These are phyloP conservation scores for Gorsachius goisagi DNA, from an alignment of 2,113 vertebrate genomes.

Conservation along the genomic window DNA sequence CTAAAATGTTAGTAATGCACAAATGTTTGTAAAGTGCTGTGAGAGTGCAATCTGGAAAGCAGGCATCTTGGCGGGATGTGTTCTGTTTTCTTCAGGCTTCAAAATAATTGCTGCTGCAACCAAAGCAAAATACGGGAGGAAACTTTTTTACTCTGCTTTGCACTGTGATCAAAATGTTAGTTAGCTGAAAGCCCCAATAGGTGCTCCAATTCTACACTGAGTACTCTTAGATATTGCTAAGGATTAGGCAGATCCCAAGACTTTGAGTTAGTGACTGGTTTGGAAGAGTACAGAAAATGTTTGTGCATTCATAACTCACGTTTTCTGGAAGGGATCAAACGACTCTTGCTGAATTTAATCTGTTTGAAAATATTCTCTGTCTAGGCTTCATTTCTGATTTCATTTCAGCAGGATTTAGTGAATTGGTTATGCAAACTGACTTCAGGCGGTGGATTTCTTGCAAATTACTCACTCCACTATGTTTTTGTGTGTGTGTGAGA, in stretches of 20 bases:
- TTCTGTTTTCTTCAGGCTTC: slow-evolving; percentile 17
- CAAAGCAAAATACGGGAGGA: not conserved
- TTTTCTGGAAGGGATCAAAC: not conserved
- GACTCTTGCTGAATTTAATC: not conserved
- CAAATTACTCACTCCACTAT: not conserved
- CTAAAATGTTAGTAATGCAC: not conserved
- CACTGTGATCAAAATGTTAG: not conserved
- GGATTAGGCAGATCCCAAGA: not conserved
- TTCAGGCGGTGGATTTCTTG: not conserved
- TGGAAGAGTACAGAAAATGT: not conserved
- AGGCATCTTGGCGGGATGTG: not conserved
- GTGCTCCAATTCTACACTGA: not conserved
- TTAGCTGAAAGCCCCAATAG: not conserved
- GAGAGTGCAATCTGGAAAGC: not conserved
- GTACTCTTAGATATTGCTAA: not conserved
- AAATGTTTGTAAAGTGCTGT: not conserved
- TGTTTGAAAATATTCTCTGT: not conserved
- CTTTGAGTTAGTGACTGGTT: not conserved
- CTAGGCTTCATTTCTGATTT: not conserved
- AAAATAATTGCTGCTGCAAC: not conserved
- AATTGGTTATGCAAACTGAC: slow-evolving; percentile 5
- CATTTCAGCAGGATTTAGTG: not conserved
- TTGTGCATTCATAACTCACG: not conserved
- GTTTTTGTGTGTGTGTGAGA: not conserved
- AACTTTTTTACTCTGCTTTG: not conserved